A percentile compares a stretch with the other conserved stretches of the same genome.
Evolutionary conservation across 1,140 invertebrate species (phyloP).

Genomic region (Cardiocondyla obscurior): DNA sequence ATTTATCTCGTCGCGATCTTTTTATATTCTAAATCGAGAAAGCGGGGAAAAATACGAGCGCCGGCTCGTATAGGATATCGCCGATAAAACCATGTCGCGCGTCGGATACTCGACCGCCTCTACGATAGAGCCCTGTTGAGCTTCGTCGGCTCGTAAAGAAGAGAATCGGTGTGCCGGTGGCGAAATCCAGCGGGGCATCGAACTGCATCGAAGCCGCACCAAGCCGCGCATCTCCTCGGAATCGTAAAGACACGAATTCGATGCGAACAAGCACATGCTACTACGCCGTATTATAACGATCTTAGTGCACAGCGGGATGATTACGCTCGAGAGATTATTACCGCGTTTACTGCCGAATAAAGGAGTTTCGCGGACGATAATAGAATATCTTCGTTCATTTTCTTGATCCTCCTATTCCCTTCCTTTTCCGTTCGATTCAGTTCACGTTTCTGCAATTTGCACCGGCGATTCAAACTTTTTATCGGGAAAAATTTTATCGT

Average conservation of each 20-base stretch:
- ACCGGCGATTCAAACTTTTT: background rate
- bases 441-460: background rate
- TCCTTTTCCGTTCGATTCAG: background rate
- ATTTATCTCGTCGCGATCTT: constrained; percentile 8
- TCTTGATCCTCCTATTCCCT: background rate
- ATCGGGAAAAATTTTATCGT: background rate
- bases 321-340: constrained; percentile 19
- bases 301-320: background rate
- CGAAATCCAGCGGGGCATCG: constrained; percentile 36
- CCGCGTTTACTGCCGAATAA: background rate
- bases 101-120: background rate
- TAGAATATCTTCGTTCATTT: background rate
- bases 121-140: background rate
- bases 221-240: background rate
- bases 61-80: background rate
- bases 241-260: constrained; percentile 48
- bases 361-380: background rate
- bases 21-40: background rate
- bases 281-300: constrained; percentile 1
- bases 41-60: background rate
- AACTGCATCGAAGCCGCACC: constrained; percentile 10
- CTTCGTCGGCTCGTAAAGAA: constrained; percentile 44
- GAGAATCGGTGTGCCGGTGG: constrained; percentile 30
- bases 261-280: background rate
- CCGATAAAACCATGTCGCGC: constrained; percentile 38